Evolutionary conservation across 2,888 invertebrate species (phyloP), one percentile per base, ranked within the genome.

Genomic region (Syrista parreyssii): DNA sequence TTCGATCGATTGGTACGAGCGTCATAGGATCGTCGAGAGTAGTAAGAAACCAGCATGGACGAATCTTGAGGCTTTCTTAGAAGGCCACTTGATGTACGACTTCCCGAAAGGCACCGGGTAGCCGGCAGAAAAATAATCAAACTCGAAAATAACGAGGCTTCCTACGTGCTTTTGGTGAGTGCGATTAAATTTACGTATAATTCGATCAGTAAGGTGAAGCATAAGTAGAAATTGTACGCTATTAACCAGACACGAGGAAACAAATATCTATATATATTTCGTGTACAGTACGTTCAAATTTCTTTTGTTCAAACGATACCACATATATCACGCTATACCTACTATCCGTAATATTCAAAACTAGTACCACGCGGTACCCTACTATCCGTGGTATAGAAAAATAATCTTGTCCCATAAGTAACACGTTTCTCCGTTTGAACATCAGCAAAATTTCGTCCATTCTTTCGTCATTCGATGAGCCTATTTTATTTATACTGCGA

Each of bases 61-160:
- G 55, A 55, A 55, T 40, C 40, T 55, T 55, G 71, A 31, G 32
- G 71, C 15, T 31, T 33, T 33, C 71, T 71, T 15, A 31, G 71
- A 33, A 33, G 32, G 71, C 71, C 71, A 31, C 71, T 71, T 71
- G 71, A 71, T 71, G 31, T 71, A 71, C 71, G 71, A 71, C 71
- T 71, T 71, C 71, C 71, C 31, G 31, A 71, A 71, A 71, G 31
- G 71, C 71, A 31, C 15, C 31, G 71, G 31, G 12, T 6, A 71
- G 71, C 31, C 71, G 12, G 12, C 11, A 9, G 31, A 71, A 71
- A 71, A 71, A 71, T 71, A 71, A 71, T 71, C 71, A 31, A 31
- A 9, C 12, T 71, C 71, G 31, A 71, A 33, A 71, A 71, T 71
- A 71, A 71, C 71, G 71, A 31, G 23, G 55, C 55, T 55, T 55